Conservation (phyloP, 2,888 invertebrate genomes). For the Campoplex capitator region DNA sequence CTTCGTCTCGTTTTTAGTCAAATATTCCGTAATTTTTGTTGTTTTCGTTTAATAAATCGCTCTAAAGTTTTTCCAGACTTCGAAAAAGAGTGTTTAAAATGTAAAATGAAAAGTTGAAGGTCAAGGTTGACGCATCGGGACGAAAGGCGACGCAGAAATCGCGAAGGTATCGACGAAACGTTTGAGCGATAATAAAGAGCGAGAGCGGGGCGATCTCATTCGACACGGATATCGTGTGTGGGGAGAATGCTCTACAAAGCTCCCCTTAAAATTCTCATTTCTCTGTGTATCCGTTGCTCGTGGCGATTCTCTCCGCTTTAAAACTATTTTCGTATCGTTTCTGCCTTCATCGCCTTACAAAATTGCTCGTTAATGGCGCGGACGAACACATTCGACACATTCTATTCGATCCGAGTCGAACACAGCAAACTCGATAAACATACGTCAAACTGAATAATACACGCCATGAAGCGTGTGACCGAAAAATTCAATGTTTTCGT, state of each 20-base stretch:
- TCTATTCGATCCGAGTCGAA: slow-evolving; percentile 25
- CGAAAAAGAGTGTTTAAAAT: background rate
- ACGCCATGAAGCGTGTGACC: background rate
- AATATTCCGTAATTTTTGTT: background rate
- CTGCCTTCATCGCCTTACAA: slow-evolving; percentile 6
- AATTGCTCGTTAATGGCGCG: slow-evolving; percentile 35
- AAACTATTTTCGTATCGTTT: slow-evolving; percentile 56
- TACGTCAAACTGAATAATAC: slow-evolving; percentile 16
- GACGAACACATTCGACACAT: slow-evolving; percentile 11
- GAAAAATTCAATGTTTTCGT: background rate
- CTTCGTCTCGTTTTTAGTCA: background rate
- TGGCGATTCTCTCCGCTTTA: slow-evolving; percentile 23
- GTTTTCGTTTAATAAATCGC: background rate
- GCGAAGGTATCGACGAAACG: slow-evolving; percentile 56
- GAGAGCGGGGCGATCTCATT: slow-evolving; percentile 18
- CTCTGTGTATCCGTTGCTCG: slow-evolving; percentile 20
- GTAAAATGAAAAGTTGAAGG: slow-evolving; percentile 22
- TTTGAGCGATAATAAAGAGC: slow-evolving; percentile 35
- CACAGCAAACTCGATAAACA: slow-evolving; percentile 9
- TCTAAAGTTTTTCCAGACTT: background rate
- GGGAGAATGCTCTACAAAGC: background rate
- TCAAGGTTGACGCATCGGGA: slow-evolving; percentile 41
- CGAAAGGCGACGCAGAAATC: slow-evolving; percentile 6
- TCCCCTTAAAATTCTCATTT: background rate
- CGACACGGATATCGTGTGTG: slow-evolving; percentile 6